Base-by-base conservation (phyloP, 2,797 vertebrate genomes). In the Trematomus bernacchii region DNA sequence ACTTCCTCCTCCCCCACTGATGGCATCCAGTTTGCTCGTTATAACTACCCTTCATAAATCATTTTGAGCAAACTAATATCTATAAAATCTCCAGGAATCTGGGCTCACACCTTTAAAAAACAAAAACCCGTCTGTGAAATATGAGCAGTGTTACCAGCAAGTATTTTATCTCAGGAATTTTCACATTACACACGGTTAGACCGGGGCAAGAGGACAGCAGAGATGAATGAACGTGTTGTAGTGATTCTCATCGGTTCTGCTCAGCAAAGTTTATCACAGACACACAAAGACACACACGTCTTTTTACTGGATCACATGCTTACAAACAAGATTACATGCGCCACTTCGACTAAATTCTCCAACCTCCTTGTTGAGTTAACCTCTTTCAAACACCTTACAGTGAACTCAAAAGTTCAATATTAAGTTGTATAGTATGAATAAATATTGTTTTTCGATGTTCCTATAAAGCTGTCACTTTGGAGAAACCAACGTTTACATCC, bases 11-110 rank as follows among this genome's bases (percentile, higher is more conserved):
- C 15, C 53, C 13, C 43, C 42, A 0, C 19, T 13, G 37, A 67
- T 63, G 58, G 65, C 58, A 18, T 69, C 11, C 18, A 1, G 21
- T 61, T 44, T 5, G 12, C 40, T 16, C 65, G 66, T 60, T 76
- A 63, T 73, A 79, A 85, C 80, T 44, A 71, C 5, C 54, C 30
- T 23, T 51, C 19, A 72, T 77, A 60, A 77, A 79, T 69, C 65
- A 76, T 44, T 27, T 10, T 66, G 69, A 84, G 74, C 71, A 60
- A 37, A 64, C 1, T 43, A 72, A 71, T 65, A 51, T 59, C 48
- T 70, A 40, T 44, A 63, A 50, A 80, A 72, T n/a, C 77, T 78
- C 58, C 62, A 80, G 80, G 73, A 86, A 76, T 76, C 75, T 63
- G 44, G 19, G 75, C 65, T 47, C 65, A 74, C 68, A 73, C 80